Evolutionary conservation across 2,113 vertebrate species (phyloP).

Genomic region (Brachyistius frenatus): DNA sequence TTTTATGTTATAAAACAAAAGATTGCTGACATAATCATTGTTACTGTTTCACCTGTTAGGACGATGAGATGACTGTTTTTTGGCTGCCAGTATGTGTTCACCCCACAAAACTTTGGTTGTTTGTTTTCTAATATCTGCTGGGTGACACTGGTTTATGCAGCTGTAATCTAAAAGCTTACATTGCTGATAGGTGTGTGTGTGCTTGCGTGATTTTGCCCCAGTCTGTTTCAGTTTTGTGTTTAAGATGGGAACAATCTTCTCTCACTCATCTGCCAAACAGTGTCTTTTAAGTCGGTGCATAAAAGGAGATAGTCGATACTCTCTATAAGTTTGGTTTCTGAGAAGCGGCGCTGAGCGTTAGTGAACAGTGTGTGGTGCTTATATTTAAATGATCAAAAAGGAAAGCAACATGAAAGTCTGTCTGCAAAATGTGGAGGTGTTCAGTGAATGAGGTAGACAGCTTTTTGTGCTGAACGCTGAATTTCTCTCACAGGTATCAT

Average conservation of each 20-base stretch:
- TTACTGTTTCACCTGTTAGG: background rate
- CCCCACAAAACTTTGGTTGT: conserved; percentile 1
- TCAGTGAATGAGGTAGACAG: background rate
- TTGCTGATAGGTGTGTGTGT: background rate
- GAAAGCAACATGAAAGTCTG: background rate
- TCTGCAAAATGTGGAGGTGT: background rate
- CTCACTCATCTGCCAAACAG: conserved; percentile 15
- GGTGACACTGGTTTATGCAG: conserved; percentile 17
- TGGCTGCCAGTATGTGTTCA: background rate
- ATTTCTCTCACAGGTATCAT: conserved; percentile 11
- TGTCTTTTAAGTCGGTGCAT: background rate
- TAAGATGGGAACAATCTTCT: conserved; percentile 7
- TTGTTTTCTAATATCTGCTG: conserved; percentile 4
- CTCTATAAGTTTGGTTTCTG: background rate
- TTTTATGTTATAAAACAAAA: background rate
- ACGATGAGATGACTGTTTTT: background rate
- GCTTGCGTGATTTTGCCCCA: background rate
- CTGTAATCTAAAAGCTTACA: conserved; percentile 17
- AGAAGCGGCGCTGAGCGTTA: background rate
- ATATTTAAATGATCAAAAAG: conserved; percentile 14
- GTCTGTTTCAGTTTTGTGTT: too few relatives aligned
- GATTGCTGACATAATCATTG: background rate
- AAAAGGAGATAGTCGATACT: background rate
- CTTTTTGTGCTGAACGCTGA: background rate
- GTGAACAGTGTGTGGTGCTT: background rate